phyloP scores from a whole-genome alignment of 2,113 vertebrate genomes.

The Chamaea fasciata region DNA sequence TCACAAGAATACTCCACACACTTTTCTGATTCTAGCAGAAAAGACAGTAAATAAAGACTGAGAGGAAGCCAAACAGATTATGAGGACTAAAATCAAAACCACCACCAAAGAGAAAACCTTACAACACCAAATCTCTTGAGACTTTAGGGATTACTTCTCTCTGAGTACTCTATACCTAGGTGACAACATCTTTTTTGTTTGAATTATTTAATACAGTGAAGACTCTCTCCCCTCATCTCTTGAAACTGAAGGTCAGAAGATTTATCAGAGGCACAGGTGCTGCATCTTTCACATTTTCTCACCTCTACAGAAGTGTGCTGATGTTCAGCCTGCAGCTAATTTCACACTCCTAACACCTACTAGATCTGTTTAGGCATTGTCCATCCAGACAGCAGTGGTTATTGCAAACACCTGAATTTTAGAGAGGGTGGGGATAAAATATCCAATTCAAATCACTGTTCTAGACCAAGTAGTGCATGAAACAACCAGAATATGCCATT shows the following conservation, averaged over 20 bases:
- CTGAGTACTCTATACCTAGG: not conserved
- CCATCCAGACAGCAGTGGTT: not conserved
- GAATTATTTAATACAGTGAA: not conserved
- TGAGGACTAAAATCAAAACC: not conserved
- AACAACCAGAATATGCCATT: not conserved
- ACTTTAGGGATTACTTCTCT: not conserved
- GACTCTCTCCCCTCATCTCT: not conserved
- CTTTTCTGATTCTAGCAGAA: not conserved
- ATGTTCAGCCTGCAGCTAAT: not conserved
- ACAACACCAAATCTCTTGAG: not conserved
- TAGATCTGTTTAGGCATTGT: not conserved
- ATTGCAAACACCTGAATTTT: not conserved
- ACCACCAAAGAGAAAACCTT: not conserved
- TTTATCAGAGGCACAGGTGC: not conserved
- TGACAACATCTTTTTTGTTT: not conserved
- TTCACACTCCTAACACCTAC: not conserved
- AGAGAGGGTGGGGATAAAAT: rapidly evolving
- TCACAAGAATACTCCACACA: not conserved
- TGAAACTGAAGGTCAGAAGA: not conserved
- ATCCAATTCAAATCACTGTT: not conserved
- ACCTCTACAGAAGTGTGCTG: not conserved
- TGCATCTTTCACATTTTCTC: not conserved
- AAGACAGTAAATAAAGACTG: not conserved
- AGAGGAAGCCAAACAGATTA: not conserved
- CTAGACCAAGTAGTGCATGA: not conserved